phyloP scores from a whole-genome alignment of 2,888 invertebrate species.

The Loripinus fragilis region DNA sequence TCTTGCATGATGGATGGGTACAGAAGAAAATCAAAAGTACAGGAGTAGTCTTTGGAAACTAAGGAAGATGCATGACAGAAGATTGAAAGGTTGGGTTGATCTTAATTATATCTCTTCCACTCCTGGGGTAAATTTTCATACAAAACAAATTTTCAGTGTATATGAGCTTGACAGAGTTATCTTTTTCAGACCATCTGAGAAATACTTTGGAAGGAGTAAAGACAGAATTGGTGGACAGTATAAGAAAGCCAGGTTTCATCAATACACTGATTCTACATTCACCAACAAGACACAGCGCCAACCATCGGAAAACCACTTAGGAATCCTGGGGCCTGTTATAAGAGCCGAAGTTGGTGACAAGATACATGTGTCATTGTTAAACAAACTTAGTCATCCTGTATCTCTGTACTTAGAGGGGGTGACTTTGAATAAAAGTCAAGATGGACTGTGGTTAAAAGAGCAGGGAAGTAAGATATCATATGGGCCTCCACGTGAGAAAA shows the following conservation, averaged over 20 bases:
- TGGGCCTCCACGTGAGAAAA: too few species aligned
- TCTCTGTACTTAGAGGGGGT: constrained; percentile 46
- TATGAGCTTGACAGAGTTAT: too few species aligned
- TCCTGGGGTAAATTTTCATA: too few species aligned
- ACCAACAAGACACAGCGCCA: neutral
- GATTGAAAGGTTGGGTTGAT: too few species aligned
- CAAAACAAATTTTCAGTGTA: too few species aligned
- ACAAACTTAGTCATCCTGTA: constrained; percentile 32
- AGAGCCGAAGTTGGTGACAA: constrained; percentile 72
- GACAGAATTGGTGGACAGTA: constrained; percentile 25
- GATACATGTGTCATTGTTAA: constrained; percentile 52
- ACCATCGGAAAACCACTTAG: constrained; percentile 38
- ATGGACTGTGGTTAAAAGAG: constrained; percentile 28
- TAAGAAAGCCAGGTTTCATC: constrained; percentile 9
- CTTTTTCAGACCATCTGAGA: constrained; percentile 14
- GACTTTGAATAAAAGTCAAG: constrained; percentile 41
- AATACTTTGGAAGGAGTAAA: constrained; percentile 8
- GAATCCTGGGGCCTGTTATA: constrained; percentile 70
- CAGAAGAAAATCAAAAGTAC: too few species aligned
- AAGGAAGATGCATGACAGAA: too few species aligned
- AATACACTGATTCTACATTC: constrained; percentile 60
- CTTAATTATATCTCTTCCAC: too few species aligned
- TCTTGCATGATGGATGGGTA: too few species aligned
- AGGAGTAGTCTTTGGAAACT: too few species aligned
- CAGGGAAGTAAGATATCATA: too few species aligned